A percentile compares a stretch with the other conserved stretches of the same genome.
phyloP scores from a whole-genome alignment of 2,797 vertebrate species.

The Gila robusta region DNA sequence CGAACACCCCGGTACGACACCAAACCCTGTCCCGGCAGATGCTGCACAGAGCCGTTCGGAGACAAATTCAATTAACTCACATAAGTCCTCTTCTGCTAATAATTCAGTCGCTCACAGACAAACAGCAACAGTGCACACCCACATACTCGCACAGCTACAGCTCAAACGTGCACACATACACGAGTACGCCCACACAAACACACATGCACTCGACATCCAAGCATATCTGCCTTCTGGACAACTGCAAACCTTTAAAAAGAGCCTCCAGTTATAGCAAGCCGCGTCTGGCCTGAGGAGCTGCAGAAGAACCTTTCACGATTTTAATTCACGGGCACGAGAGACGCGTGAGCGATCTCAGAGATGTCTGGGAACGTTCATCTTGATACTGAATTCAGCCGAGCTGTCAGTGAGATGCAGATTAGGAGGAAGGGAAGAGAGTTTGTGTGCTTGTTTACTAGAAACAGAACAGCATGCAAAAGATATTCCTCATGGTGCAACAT shows the following conservation, averaged over 20 bases:
- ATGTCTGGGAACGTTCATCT: slow-evolving; percentile 31
- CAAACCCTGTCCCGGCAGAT: slow-evolving; percentile 31
- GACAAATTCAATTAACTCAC: slow-evolving; percentile 42
- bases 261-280: slow-evolving; percentile 46
- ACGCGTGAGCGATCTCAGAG: background rate
- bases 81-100: slow-evolving; percentile 22
- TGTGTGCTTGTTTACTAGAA: slow-evolving; percentile 33
- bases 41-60: background rate
- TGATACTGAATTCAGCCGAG: slow-evolving; percentile 34
- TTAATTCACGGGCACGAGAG: slow-evolving; percentile 13
- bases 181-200: slow-evolving; percentile 58
- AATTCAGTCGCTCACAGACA: slow-evolving; percentile 34
- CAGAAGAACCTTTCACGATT: slow-evolving; percentile 50
- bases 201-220: slow-evolving; percentile 51
- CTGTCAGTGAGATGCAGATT: slow-evolving; percentile 39
- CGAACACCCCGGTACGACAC: background rate
- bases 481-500: slow-evolving; percentile 9
- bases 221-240: slow-evolving; percentile 44
- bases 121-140: slow-evolving; percentile 40
- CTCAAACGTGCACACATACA: slow-evolving; percentile 53
- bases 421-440: background rate
- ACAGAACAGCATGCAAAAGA: slow-evolving; percentile 31
- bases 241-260: slow-evolving; percentile 45
- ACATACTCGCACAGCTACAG: slow-evolving; percentile 52
- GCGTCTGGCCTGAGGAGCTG: slow-evolving; percentile 24